These are phyloP conservation scores for Lamprotornis superbus DNA, from an alignment of 2,113 vertebrate species.

Conservation along the genomic window DNA sequence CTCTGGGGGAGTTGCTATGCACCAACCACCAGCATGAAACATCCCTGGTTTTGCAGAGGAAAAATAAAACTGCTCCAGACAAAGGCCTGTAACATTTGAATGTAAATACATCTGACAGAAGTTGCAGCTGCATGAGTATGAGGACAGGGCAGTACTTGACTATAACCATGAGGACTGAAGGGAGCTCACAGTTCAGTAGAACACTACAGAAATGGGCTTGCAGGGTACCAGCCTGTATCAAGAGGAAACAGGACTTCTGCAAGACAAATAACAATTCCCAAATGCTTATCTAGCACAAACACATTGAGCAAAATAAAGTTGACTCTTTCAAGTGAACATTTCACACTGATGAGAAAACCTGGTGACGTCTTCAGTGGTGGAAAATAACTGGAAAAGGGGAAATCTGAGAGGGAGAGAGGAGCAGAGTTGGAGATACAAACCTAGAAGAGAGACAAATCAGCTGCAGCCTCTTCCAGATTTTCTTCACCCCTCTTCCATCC, in stretches of 20 bases:
- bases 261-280: slow-evolving; percentile 9
- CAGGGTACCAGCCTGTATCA: not conserved
- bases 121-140: not conserved
- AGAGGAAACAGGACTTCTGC: slow-evolving; percentile 18
- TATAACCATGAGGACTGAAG: not conserved
- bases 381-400: not conserved
- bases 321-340: not conserved
- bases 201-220: not conserved
- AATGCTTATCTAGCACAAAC: slow-evolving; percentile 54
- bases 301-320: slow-evolving; percentile 52
- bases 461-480: not conserved
- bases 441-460: not conserved
- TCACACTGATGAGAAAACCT: not conserved
- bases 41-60: not conserved
- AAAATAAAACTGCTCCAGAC: not conserved
- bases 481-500: not conserved
- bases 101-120: not conserved
- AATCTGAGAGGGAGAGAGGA: not conserved
- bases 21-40: not conserved
- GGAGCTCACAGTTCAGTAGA: not conserved
- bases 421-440: not conserved
- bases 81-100: not conserved
- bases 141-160: not conserved
- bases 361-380: not conserved
- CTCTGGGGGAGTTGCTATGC: not conserved